These are phyloP conservation scores for Clarias platycephalus DNA, from an alignment of 2,797 vertebrate species.

Conservation along the genomic window DNA sequence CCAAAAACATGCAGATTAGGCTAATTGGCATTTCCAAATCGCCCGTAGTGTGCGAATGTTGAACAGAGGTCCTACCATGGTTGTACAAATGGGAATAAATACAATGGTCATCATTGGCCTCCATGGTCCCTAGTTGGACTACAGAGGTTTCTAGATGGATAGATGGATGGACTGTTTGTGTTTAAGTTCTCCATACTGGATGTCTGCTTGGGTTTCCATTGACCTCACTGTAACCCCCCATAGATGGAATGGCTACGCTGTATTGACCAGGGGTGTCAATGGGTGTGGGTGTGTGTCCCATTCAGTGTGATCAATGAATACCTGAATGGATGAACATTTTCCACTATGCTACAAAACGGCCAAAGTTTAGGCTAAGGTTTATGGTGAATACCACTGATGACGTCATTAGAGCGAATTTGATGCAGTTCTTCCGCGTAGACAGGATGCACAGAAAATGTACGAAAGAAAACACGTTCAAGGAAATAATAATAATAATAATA, in stretches of 20 bases:
- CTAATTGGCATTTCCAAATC: too few relatives aligned
- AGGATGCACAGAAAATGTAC: too few relatives aligned
- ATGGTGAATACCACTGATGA: neutral
- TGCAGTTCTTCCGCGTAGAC: neutral
- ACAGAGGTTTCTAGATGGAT: too few relatives aligned
- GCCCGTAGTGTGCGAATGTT: too few relatives aligned
- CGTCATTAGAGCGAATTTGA: neutral
- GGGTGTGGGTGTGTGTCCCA: neutral
- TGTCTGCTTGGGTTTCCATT: neutral
- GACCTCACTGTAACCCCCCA: neutral
- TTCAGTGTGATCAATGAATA: neutral
- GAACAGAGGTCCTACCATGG: too few relatives aligned
- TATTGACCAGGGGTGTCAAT: neutral
- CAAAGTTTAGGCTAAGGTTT: neutral
- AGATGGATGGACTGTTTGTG: too few relatives aligned
- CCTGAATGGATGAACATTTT: neutral
- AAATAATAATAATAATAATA: too few relatives aligned
- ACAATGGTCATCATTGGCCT: too few relatives aligned
- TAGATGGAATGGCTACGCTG: neutral
- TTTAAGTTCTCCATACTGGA: too few relatives aligned
- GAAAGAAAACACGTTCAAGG: neutral
- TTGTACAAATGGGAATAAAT: too few relatives aligned
- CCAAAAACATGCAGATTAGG: too few relatives aligned
- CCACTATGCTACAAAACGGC: neutral
- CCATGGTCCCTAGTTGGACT: too few relatives aligned